Percentiles rank a stretch among this genome's conserved stretches.
phyloP scores from a whole-genome alignment of 2,797 vertebrate genomes.

The Falco naumanni region DNA sequence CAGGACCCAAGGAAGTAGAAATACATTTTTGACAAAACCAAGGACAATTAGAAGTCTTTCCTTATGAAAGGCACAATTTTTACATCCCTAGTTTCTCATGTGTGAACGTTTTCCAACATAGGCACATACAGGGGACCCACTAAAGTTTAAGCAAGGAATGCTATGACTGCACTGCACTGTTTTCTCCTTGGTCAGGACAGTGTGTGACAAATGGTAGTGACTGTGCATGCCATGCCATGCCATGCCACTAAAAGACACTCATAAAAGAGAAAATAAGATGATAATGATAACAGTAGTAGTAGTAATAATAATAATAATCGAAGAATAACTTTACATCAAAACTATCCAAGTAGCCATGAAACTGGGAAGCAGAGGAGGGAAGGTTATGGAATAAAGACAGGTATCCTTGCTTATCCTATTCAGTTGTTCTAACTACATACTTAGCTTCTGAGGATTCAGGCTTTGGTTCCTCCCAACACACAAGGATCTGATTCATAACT shows the following conservation, averaged over 20 bases:
- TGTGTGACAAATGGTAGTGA: not conserved
- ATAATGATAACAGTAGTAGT: not conserved
- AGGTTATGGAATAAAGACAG: not conserved
- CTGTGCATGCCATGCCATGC: not conserved
- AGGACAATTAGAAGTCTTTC: not conserved
- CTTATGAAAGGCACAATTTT: not conserved
- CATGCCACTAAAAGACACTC: not conserved
- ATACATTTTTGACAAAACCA: not conserved
- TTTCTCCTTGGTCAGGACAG: not conserved
- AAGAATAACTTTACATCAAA: not conserved
- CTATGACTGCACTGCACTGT: not conserved
- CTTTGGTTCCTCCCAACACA: not conserved
- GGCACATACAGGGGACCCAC: not conserved
- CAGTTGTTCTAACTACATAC: not conserved
- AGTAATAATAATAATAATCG: not conserved
- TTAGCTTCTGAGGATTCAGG: not conserved
- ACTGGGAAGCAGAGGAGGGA: not conserved
- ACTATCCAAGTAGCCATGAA: not conserved
- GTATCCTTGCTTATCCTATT: not conserved
- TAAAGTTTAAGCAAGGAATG: not conserved
- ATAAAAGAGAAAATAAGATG: not conserved
- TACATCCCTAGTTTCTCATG: not conserved
- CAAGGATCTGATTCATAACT: not conserved
- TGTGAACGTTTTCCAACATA: not conserved
- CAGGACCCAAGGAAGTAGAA: not conserved